phyloP scores from a whole-genome alignment of 1,140 invertebrate species.

The Drosophila arizonae region DNA sequence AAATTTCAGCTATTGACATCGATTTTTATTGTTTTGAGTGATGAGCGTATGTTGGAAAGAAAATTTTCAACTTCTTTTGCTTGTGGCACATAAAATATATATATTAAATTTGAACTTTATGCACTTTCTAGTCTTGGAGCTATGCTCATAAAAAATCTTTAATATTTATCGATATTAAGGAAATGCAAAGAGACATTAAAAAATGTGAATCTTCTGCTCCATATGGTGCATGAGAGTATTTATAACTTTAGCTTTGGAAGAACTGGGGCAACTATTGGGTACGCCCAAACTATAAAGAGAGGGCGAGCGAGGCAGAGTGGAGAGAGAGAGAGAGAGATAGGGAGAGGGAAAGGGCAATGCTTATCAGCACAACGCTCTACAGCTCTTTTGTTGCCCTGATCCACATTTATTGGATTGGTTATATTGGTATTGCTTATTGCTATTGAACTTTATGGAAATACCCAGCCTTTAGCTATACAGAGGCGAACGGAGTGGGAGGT shows the following conservation, averaged over 20 bases:
- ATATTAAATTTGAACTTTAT: too few species aligned
- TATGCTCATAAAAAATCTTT: not conserved
- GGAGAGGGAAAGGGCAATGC: not conserved
- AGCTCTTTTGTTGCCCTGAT: not conserved
- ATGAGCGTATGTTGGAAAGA: too few species aligned
- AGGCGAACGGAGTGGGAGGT: not conserved
- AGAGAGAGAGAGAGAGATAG: not conserved
- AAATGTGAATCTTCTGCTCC: not conserved
- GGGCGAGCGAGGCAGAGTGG: not conserved
- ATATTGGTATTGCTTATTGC: conserved; percentile 45
- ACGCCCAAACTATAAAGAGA: not conserved
- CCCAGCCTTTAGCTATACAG: not conserved
- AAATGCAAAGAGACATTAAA: not conserved
- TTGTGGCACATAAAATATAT: too few species aligned
- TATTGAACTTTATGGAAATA: conserved; percentile 35
- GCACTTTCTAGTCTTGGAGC: not conserved
- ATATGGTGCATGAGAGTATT: not conserved
- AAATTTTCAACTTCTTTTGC: too few species aligned
- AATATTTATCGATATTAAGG: not conserved
- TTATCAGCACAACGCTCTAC: not conserved
- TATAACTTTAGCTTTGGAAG: not conserved
- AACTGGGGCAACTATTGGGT: not conserved
- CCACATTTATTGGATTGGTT: conserved; percentile 27
- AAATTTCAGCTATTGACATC: too few species aligned
- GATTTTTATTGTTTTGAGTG: too few species aligned